A percentile compares a stretch with the other conserved stretches of the same genome.
These are phyloP conservation scores for Pseudomugil tenellus DNA, from an alignment of 2,797 vertebrate genomes.

Conservation along the genomic window DNA sequence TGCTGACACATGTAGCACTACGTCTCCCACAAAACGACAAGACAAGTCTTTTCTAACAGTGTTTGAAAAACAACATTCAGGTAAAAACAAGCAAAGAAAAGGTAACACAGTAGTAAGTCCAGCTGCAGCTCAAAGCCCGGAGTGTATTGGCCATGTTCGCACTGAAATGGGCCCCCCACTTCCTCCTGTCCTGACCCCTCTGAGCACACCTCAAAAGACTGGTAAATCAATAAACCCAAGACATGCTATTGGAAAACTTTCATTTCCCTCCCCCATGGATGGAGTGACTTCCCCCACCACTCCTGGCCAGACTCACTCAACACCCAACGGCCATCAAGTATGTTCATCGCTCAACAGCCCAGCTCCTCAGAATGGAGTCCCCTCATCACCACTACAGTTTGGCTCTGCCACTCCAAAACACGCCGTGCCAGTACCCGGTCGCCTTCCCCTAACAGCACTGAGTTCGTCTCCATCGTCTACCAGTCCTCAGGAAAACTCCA, in stretches of 20 bases:
- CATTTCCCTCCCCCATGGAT: constrained; percentile 81
- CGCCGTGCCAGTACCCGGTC: constrained; percentile 92
- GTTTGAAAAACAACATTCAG: constrained; percentile 13
- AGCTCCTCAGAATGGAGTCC: constrained; percentile 79
- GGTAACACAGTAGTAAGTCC: constrained; percentile 40
- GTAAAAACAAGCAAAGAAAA: not conserved
- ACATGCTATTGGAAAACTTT: constrained; percentile 77
- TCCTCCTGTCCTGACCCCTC: constrained; percentile 87
- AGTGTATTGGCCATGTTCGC: constrained; percentile 82
- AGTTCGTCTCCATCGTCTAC: constrained; percentile 66
- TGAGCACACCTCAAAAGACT: constrained; percentile 86
- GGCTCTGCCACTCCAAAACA: constrained; percentile 96
- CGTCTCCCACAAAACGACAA: constrained; percentile 9
- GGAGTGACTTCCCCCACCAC: constrained; percentile 73
- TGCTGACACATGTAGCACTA: not conserved
- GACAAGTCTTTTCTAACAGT: constrained; percentile 4
- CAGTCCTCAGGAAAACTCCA: constrained; percentile 89
- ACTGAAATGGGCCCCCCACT: constrained; percentile 92
- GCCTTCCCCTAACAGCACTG: constrained; percentile 83
- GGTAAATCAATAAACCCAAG: constrained; percentile 71
- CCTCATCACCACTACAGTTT: constrained; percentile 94
- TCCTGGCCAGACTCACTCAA: constrained; percentile 35
- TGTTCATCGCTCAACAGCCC: constrained; percentile 65
- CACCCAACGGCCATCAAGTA: constrained; percentile 33
- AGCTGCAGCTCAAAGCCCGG: constrained; percentile 56